Evolutionary conservation across 2,797 vertebrate genomes (phyloP).

Genomic region (Hemitrygon akajei): DNA sequence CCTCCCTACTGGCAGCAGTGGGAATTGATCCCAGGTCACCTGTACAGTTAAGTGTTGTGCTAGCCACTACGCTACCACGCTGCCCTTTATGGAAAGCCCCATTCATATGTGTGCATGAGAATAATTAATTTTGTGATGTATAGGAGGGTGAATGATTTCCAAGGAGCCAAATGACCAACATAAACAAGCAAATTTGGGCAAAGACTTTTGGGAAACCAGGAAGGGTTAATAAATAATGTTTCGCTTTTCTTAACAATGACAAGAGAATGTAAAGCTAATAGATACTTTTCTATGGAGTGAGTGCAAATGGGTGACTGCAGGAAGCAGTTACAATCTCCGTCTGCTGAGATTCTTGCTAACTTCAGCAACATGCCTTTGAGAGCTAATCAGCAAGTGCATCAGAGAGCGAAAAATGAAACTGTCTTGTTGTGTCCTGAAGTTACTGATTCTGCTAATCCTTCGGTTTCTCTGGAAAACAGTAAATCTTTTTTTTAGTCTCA

Average conservation of each 20-base stretch:
- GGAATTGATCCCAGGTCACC: too few species aligned
- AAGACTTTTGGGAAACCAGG: neutral
- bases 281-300: neutral
- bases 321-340: neutral
- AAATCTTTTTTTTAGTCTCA: constrained; percentile 37
- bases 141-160: neutral
- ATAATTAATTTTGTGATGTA: neutral
- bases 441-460: constrained; percentile 34
- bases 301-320: neutral
- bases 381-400: constrained; percentile 4
- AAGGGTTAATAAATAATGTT: neutral
- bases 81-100: too few species aligned
- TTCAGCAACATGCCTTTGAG: neutral
- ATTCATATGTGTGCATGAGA: neutral
- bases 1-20: too few species aligned
- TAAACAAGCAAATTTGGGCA: neutral
- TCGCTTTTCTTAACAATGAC: neutral
- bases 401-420: constrained; percentile 29
- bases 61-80: too few species aligned
- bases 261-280: neutral
- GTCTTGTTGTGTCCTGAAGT: constrained; percentile 30
- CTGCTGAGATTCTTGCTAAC: neutral
- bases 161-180: neutral
- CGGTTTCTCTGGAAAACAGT: constrained; percentile 31
- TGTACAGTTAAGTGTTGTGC: too few species aligned